A percentile compares a stretch with the other conserved stretches of the same genome.
These are phyloP conservation scores for Odontomyia ornata DNA, from an alignment of 2,888 invertebrate species.

Conservation along the genomic window DNA sequence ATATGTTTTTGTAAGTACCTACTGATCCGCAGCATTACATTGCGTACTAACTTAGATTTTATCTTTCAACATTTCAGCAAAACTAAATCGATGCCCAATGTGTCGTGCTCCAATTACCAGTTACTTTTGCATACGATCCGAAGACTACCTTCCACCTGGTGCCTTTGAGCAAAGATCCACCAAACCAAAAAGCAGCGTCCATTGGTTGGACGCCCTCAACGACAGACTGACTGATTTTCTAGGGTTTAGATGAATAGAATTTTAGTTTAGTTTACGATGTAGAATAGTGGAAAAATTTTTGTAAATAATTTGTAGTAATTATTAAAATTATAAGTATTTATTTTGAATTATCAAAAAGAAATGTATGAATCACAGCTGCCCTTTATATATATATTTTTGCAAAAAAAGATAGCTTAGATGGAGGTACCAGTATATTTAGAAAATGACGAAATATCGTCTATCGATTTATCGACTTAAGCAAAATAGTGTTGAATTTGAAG, in stretches of 20 bases:
- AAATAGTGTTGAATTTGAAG: too few relatives aligned
- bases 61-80: conserved; percentile 65
- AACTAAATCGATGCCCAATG: conserved; percentile 86
- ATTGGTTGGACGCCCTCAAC: conserved; percentile 72
- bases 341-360: too few relatives aligned
- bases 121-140: conserved; percentile 83
- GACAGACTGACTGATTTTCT: conserved; percentile 78
- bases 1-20: conserved; percentile 73
- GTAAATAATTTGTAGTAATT: too few relatives aligned
- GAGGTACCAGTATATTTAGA: too few relatives aligned
- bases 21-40: background rate
- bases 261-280: background rate
- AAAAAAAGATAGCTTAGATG: too few relatives aligned
- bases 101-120: conserved; percentile 84
- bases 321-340: too few relatives aligned
- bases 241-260: conserved; percentile 66
- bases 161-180: conserved; percentile 62
- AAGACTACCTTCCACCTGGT: conserved; percentile 72
- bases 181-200: conserved; percentile 64
- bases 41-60: conserved; percentile 12
- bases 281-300: too few relatives aligned
- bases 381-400: too few relatives aligned
- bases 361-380: too few relatives aligned
- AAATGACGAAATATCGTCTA: too few relatives aligned
- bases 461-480: too few relatives aligned